These are phyloP conservation scores for Amblyraja radiata DNA, from an alignment of 2,797 vertebrate genomes.

Conservation along the genomic window DNA sequence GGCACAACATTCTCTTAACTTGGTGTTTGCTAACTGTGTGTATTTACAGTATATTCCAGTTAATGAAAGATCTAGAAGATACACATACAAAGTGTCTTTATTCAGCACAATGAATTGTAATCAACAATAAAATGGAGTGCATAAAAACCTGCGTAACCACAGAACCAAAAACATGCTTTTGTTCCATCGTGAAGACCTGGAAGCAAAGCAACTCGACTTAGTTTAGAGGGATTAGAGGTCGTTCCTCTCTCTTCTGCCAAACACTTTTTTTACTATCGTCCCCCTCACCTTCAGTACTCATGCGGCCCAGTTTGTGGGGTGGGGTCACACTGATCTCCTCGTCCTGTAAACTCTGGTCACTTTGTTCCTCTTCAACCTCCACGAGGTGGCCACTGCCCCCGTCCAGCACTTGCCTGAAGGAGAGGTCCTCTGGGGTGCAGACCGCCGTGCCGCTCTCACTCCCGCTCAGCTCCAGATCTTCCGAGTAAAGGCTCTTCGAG, in stretches of 20 bases:
- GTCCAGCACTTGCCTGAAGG: slow-evolving; percentile 72
- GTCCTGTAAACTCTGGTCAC: slow-evolving; percentile 52
- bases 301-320: slow-evolving; percentile 42
- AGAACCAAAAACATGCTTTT: slow-evolving; percentile 28
- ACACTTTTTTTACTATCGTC: slow-evolving; percentile 71
- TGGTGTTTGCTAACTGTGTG: slow-evolving; percentile 1
- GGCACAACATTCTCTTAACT: not conserved
- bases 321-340: slow-evolving; percentile 58
- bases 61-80: not conserved
- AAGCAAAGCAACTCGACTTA: slow-evolving; percentile 43
- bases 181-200: not conserved
- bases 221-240: slow-evolving; percentile 69
- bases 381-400: slow-evolving; percentile 60
- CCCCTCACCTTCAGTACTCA: slow-evolving; percentile 59
- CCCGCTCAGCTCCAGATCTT: slow-evolving; percentile 83
- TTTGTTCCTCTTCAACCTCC: slow-evolving; percentile 41
- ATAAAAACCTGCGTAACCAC: not conserved
- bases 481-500: slow-evolving; percentile 61
- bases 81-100: slow-evolving; percentile 15
- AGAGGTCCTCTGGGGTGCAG: slow-evolving; percentile 80
- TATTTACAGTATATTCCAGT: slow-evolving; percentile 28
- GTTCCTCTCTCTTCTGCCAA: slow-evolving; percentile 78
- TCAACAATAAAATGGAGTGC: not conserved
- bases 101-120: slow-evolving; percentile 26
- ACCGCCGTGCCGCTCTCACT: slow-evolving; percentile 85